Base-by-base conservation (phyloP, 2,113 vertebrate species). In the Varanus komodoensis region DNA sequence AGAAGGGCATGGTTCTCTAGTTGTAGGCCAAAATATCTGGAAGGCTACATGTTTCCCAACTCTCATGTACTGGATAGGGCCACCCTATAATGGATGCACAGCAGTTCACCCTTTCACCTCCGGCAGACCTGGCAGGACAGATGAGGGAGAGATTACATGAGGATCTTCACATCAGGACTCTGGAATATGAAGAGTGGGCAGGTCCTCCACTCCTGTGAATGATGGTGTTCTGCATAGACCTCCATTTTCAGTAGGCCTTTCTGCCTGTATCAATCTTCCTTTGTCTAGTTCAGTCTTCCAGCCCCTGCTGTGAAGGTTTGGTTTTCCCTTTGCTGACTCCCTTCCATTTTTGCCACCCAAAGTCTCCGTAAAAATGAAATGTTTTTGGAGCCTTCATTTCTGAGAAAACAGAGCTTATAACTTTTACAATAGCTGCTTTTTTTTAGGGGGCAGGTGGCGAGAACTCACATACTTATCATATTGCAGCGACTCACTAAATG, bases 401-500 rank as follows among this genome's bases (percentile, higher is more conserved):
- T 87, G 83, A 61, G 91, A 29, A 95, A 95, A 93, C 84, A 0
- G 94, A 93, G 32, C 93, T 64, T 93, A 19, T 90, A 92, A 89
- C 92, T 95, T 80, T 96, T 90, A 89, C 3, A 82, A 61, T 87
- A 93, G 27, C 1, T 91, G 5, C 1, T 80, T 12, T 3, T 87
- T 92, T 84, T 81, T 79, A 79, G 44, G 87, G 32, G 50, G 74
- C 25, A 61, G 27, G 91, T 93, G 77, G 94, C 12, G 92, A 95
- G 81, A 95, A 94, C 94, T 91, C 19, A 89, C 7, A 54, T 0
- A 88, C 9, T 92, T 96, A 54, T 94, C 82, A 90, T 92, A 90
- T 90, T 92, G 88, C 89, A 79, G 92, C 21, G n/a, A 94, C 27
- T 95, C 87, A 89, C 32, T 89, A 69, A 91, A 93, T 96, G 94